Evolutionary conservation across 2,888 invertebrate species (phyloP).

Genomic region (Synergus umbraculus): DNA sequence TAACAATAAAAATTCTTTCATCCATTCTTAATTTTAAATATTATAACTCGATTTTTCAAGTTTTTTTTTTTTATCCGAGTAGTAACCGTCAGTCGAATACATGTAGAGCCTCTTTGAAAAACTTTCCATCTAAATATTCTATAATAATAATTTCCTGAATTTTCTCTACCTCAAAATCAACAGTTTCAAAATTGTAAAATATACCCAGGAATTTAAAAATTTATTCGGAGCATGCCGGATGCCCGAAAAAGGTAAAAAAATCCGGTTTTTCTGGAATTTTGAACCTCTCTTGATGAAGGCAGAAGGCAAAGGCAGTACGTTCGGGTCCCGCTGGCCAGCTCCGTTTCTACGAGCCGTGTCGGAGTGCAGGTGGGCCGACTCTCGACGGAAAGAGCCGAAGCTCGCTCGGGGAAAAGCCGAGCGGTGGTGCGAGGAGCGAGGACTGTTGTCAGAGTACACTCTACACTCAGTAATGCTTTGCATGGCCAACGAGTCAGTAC

Average conservation of each 20-base stretch:
- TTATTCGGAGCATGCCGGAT: not conserved
- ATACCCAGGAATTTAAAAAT: not conserved
- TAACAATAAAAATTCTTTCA: too few species aligned
- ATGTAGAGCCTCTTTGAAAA: not conserved
- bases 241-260: slow-evolving; percentile 1
- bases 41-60: too few species aligned
- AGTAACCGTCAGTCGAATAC: not conserved
- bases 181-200: not conserved
- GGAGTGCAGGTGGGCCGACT: slow-evolving; percentile 80
- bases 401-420: slow-evolving; percentile 72
- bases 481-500: slow-evolving; percentile 71
- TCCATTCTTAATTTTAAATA: too few species aligned
- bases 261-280: slow-evolving; percentile 7
- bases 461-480: slow-evolving; percentile 75
- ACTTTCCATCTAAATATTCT: not conserved
- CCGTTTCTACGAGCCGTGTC: slow-evolving; percentile 65
- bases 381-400: slow-evolving; percentile 74
- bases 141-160: not conserved
- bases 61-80: not conserved
- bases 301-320: not conserved
- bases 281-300: not conserved
- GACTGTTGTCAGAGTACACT: slow-evolving; percentile 73
- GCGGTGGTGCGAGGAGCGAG: slow-evolving; percentile 62
- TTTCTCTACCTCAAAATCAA: not conserved
- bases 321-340: not conserved